Base-by-base conservation (phyloP, 2,888 invertebrate species). In the Antheraea yamamai region DNA sequence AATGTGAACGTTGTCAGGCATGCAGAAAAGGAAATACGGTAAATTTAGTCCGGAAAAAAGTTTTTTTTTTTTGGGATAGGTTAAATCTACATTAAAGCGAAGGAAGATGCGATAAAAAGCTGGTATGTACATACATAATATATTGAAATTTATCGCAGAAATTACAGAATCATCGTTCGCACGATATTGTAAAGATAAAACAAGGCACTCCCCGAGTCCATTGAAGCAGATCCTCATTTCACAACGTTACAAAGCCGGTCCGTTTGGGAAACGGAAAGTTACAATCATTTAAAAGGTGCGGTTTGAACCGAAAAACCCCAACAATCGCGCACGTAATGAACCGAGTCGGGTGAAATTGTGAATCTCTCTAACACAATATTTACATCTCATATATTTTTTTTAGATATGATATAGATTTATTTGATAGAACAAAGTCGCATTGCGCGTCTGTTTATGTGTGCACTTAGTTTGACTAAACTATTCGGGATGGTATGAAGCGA, bases 321-420 rank as follows among this genome's bases (percentile, higher is more conserved):
- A 89, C 89, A 89, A 90, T 89, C 79, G 84, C 79, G 80, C 79
- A 84, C 77, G 81, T 85, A 87, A 85, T 90, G 85, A 86, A 84
- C 86, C 88, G 89, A 83, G 84, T 86, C 88, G 81, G 84, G 87
- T 82, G 85, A 89, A 90, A 89, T 89, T 88, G 83, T 85, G 83
- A 83, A 87, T 86, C 83, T 79, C 79, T 61, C 26, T 26, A 72
- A 64, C 71, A 26, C 61, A 66, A 30, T 64, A n/a, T 64, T 26
- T 4, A 26, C 30, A 30, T 66, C 1, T 16, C 6, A 30, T 30
- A 30, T 1, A 12, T 10, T 61, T n/a, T 58, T 58, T 30, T 30
- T n/a, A n/a, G n/a, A n/a, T n/a, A n/a, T n/a, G n/a, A n/a, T n/a
- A n/a, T n/a, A n/a, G n/a, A n/a, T n/a, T n/a, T n/a, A n/a, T n/a